Evolutionary conservation across 2,888 invertebrate species (phyloP), one percentile per base, ranked within the genome.

Genomic region (Caenorhabditis plicata): DNA sequence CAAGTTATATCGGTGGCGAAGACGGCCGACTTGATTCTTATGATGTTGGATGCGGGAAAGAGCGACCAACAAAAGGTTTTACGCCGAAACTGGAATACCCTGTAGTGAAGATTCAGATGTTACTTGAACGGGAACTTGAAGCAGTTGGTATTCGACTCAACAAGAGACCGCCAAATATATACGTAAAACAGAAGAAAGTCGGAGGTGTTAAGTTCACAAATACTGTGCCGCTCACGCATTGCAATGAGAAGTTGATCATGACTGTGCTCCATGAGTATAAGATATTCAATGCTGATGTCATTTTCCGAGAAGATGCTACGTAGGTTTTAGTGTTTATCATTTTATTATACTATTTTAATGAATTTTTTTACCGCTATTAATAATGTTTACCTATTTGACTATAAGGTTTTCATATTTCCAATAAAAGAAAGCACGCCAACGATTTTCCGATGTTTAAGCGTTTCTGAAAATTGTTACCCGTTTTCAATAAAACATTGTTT

Each of bases 21-120:
- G 76, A 98, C 98, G 3, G 92, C 96, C 0, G 98, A 98, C 84
- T 85, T 98, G 73, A 92, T 98, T 31, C 85, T 99, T 23, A 98
- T 99, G 91, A 98, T 98, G 96, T 83, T 98, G 82, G 98, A 99
- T 82, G 96, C 98, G 0, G 93, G 94, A 0, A 99, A 99, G 83
- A 92, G 93, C 48, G 94, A 95, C 80, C 90, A 93, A 35, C 98
- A 98, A 82, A 87, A 82, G n/a, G n/a, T n/a, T n/a, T n/a, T n/a
- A n/a, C n/a, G n/a, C n/a, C n/a, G n/a, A n/a, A n/a, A n/a, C n/a
- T n/a, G n/a, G n/a, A n/a, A n/a, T n/a, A n/a, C n/a, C n/a, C n/a
- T n/a, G n/a, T n/a, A n/a, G n/a, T n/a, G n/a, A n/a, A n/a, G n/a
- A n/a, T n/a, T n/a, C n/a, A n/a, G 83, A 82, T 66, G 49, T 56